These are phyloP conservation scores for Xestia ashworthii DNA, from an alignment of 2,888 invertebrate genomes.

Conservation along the genomic window DNA sequence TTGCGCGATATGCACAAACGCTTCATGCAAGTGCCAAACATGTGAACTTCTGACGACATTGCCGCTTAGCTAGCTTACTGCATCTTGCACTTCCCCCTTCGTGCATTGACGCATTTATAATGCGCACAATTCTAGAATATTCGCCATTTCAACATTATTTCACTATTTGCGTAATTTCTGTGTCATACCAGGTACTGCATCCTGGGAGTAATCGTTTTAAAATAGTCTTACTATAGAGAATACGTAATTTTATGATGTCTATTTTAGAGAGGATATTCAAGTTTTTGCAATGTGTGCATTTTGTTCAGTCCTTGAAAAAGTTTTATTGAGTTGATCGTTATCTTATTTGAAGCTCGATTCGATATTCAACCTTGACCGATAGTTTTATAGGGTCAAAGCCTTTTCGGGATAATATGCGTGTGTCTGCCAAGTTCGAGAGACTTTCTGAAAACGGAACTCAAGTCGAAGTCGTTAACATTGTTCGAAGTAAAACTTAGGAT, in stretches of 20 bases:
- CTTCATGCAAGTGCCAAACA: not conserved
- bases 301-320: conserved; percentile 27
- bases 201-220: conserved; percentile 52
- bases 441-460: not conserved
- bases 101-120: conserved; percentile 27
- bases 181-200: conserved; percentile 52
- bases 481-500: not conserved
- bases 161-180: conserved; percentile 28
- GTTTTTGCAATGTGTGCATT: conserved; percentile 37
- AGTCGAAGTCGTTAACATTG: not conserved
- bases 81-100: conserved; percentile 5
- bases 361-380: conserved; percentile 15
- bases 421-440: conserved; percentile 3
- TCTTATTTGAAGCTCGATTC: conserved; percentile 8
- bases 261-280: conserved; percentile 50
- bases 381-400: conserved; percentile 3
- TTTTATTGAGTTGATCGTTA: conserved; percentile 15
- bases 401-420: not conserved
- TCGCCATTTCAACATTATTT: conserved; percentile 19
- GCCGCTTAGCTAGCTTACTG: conserved; percentile 8
- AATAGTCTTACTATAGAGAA: conserved; percentile 50
- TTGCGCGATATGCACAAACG: conserved; percentile 7
- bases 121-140: conserved; percentile 46
- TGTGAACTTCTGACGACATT: conserved; percentile 13
- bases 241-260: conserved; percentile 49